Evolutionary conservation across 2,888 invertebrate genomes (phyloP), one percentile per base, ranked within the genome.

Genomic region (Cheilosia pagana): DNA sequence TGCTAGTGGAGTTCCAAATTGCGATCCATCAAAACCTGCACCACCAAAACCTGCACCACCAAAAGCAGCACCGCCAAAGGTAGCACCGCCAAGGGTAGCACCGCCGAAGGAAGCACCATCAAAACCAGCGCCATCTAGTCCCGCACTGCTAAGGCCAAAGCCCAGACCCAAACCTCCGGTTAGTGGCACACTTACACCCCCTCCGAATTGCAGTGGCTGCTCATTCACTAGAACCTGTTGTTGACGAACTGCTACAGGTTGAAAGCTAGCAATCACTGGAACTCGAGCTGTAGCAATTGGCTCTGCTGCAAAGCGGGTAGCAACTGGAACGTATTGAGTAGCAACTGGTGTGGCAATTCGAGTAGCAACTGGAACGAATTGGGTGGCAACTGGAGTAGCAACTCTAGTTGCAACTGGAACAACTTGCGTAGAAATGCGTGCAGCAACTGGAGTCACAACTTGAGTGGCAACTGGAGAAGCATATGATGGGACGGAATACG

Each of bases 301-400:
- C n/a, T 45, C 6, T 45, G n/a, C 16, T 45, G n/a, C 43, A 45
- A 19, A 2, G 16, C 19, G 16, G 3, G 43, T 19, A 19, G 43
- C n/a, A 45, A 45, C 43, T 50, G 23, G 50, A 50, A 50, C 50
- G 19, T 7, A 21, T 50, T 21, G 50, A 50, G 50, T 21, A 3
- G 23, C 21, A 25, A 25, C 21, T 52, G 52, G 14, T 21, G 25
- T 23, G 25, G 14, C 52, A 25, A 23, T 12, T 14, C 14, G 25
- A 52, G n/a, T 3, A 6, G 21, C 14, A 23, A 52, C 25, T 25
- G 14, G 14, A 25, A 14, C 3, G 5, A 21, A 23, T n/a, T 21
- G 52, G 3, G 35, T 35, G 35, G 12, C 35, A 12, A 12, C 3
- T 35, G 35, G 35, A 3, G 35, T 35, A 35, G 35, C 35, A 3